Percentiles rank a stretch among this genome's conserved stretches.
phyloP scores from a whole-genome alignment of 2,888 invertebrate genomes.

The Brenthis ino region DNA sequence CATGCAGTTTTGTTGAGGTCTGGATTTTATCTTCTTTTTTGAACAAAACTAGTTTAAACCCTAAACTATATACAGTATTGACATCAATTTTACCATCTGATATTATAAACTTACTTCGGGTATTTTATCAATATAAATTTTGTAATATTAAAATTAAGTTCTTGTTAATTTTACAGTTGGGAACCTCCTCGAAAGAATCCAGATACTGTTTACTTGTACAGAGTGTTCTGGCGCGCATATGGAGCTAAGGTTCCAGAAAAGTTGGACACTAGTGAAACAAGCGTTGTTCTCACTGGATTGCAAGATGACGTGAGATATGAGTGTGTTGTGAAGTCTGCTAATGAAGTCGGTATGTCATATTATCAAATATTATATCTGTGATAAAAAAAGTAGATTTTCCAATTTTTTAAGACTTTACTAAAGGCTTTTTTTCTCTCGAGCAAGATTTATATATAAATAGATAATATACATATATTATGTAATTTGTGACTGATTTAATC shows the following conservation, averaged over 20 bases:
- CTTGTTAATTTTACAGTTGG: conserved; percentile 79
- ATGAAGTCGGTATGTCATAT: conserved; percentile 83
- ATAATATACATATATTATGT: no score
- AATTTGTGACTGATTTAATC: background rate
- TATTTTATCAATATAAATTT: background rate
- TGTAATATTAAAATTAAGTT: background rate
- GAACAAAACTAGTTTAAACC: no score
- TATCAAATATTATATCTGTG: no score
- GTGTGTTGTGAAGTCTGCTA: conserved; percentile 91
- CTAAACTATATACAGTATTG: no score
- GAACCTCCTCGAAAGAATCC: conserved; percentile 92
- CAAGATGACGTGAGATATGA: conserved; percentile 89
- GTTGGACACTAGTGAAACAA: conserved; percentile 88
- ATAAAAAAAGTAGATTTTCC: no score
- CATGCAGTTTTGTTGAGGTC: conserved; percentile 69
- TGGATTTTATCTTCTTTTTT: background rate
- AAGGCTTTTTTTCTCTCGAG: no score
- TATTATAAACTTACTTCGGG: no score
- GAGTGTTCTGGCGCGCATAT: conserved; percentile 90
- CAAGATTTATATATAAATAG: no score
- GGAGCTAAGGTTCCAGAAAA: conserved; percentile 84
- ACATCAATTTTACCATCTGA: no score
- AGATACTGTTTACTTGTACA: conserved; percentile 90
- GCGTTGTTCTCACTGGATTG: conserved; percentile 86
- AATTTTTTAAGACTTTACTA: no score